Percentiles rank a stretch among this genome's conserved stretches.
Conservation (phyloP, 2,888 invertebrate species). For the Agrochola circellaris region DNA sequence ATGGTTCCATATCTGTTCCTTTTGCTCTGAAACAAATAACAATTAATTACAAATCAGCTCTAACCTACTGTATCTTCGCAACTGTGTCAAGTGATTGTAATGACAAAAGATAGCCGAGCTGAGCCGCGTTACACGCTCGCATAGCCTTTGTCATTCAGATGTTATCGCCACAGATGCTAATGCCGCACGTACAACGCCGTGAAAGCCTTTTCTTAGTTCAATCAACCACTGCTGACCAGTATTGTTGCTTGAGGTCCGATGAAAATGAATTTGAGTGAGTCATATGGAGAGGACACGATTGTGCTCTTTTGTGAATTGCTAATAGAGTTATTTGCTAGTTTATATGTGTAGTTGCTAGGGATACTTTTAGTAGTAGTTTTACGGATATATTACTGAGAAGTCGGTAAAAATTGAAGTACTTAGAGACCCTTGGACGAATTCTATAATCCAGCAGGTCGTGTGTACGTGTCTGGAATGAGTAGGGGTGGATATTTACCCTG, state of each 20-base stretch:
- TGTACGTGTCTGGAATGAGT: not conserved
- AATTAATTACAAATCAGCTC: not conserved
- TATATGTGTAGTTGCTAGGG: not conserved
- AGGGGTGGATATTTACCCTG: not conserved
- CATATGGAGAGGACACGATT: slow-evolving; percentile 29
- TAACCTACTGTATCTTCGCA: slow-evolving; percentile 61
- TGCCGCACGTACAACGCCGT: slow-evolving; percentile 71
- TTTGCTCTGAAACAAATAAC: not conserved
- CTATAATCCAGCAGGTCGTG: not conserved
- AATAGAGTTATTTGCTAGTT: not conserved
- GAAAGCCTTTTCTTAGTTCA: slow-evolving; percentile 77
- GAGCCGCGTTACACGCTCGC: slow-evolving; percentile 84
- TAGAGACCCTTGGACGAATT: not conserved
- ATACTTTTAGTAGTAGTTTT: not conserved
- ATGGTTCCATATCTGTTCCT: not conserved
- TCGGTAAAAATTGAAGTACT: too few relatives aligned
- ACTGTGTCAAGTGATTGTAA: slow-evolving; percentile 73
- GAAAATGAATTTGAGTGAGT: slow-evolving; percentile 62
- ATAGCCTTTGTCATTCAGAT: slow-evolving; percentile 81
- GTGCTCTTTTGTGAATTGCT: not conserved
- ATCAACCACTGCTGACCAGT: slow-evolving; percentile 71
- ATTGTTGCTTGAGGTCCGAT: slow-evolving; percentile 56
- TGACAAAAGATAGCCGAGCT: slow-evolving; percentile 74
- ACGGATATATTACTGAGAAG: not conserved
- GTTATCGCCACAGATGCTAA: slow-evolving; percentile 79